Percentiles rank a stretch among this genome's conserved stretches.
These are phyloP conservation scores for Mythimna albipuncta DNA, from an alignment of 2,888 invertebrate species.

Conservation along the genomic window DNA sequence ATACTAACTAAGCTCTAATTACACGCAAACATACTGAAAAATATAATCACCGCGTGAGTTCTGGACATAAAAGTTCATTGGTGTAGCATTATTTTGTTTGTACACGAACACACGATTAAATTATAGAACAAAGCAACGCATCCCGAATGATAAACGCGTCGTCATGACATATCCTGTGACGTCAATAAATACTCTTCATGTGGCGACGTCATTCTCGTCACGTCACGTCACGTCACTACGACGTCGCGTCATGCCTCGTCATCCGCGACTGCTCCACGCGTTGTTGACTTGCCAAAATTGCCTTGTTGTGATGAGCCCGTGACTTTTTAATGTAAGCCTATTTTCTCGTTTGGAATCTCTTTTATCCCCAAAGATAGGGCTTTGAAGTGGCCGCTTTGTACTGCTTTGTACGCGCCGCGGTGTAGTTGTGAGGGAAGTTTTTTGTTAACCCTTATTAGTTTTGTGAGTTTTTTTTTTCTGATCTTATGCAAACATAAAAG, in stretches of 20 bases:
- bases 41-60: slow-evolving; percentile 24
- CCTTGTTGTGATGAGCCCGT: slow-evolving; percentile 77
- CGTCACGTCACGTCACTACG: slow-evolving; percentile 48
- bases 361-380: slow-evolving; percentile 61
- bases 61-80: slow-evolving; percentile 17
- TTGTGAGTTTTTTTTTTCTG: slow-evolving; percentile 4
- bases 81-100: slow-evolving; percentile 38
- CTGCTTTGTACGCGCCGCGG: slow-evolving; percentile 34
- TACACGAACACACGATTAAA: slow-evolving; percentile 47
- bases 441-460: slow-evolving; percentile 44
- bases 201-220: slow-evolving; percentile 73
- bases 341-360: slow-evolving; percentile 71
- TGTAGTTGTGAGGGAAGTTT: slow-evolving; percentile 38
- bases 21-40: slow-evolving; percentile 19
- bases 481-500: not conserved
- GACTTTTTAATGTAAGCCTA: slow-evolving; percentile 72
- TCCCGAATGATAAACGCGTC: slow-evolving; percentile 59
- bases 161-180: slow-evolving; percentile 71
- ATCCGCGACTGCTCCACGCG: slow-evolving; percentile 74
- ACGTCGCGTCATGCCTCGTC: slow-evolving; percentile 74
- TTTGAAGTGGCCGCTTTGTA: slow-evolving; percentile 54
- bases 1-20: slow-evolving; percentile 12
- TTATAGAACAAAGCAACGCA: slow-evolving; percentile 40
- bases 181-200: slow-evolving; percentile 78
- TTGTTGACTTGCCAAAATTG: slow-evolving; percentile 83